Evolutionary conservation across 2,113 vertebrate species (phyloP).

Genomic region (Nothobranchius furzeri): DNA sequence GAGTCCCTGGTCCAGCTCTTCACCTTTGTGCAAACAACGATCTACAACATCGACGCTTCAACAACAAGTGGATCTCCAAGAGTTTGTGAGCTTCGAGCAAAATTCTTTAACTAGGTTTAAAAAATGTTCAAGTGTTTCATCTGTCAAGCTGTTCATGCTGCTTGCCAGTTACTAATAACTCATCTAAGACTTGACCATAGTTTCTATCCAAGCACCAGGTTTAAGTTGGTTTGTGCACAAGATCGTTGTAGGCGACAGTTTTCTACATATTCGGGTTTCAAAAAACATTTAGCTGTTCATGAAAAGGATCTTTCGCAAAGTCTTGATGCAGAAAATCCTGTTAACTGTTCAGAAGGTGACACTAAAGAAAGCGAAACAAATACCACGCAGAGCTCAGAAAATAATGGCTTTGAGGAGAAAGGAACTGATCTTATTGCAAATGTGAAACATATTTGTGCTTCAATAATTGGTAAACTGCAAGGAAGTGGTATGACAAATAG

Average conservation of each 20-base stretch:
- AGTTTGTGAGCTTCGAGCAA: constrained; percentile 27
- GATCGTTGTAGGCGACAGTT: constrained; percentile 1
- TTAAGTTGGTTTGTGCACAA: constrained; percentile 10
- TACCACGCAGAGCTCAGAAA: too few relatives aligned
- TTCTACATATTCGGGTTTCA: constrained; percentile 4
- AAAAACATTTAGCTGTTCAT: too few relatives aligned
- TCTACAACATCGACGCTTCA: constrained; percentile 42
- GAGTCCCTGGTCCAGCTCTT: constrained; percentile 10
- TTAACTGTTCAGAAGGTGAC: too few relatives aligned
- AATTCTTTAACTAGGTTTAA: constrained; percentile 13
- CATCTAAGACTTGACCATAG: constrained; percentile 7
- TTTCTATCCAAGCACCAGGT: constrained; percentile 6
- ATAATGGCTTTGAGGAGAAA: too few relatives aligned
- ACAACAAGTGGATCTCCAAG: constrained; percentile 34
- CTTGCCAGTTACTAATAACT: background rate
- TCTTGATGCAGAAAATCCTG: too few relatives aligned
- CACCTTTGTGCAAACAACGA: constrained; percentile 33
- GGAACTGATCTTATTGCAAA: too few relatives aligned
- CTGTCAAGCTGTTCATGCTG: constrained; percentile 22
- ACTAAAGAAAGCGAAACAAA: too few relatives aligned
- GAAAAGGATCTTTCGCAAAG: too few relatives aligned
- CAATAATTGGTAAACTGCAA: too few relatives aligned
- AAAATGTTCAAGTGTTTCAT: constrained; percentile 29
- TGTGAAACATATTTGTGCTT: too few relatives aligned
- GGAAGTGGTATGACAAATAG: too few relatives aligned